Base-by-base conservation (phyloP, 2,888 invertebrate genomes). In the Horisme vitalbata region DNA sequence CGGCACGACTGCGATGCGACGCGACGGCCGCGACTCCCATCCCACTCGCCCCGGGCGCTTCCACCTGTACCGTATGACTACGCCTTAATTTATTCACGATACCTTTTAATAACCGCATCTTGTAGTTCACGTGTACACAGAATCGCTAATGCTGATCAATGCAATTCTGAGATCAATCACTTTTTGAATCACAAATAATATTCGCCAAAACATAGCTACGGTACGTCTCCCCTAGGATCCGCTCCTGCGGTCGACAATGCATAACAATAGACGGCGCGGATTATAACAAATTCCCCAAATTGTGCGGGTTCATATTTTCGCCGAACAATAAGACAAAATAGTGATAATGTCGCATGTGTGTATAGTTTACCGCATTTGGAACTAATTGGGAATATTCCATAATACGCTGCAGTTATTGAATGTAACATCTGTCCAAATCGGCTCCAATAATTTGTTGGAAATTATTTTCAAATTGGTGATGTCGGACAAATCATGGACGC, bases 241-340 rank as follows among this genome's bases (percentile, higher is more conserved):
- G 70, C 79, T 75, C 58, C 65, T 65, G 57, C 55, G 50, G 63
- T 41, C 61, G 63, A 77, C 83, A 80, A 84, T 79, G 73, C 70
- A 77, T 75, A 71, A 87, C 86, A 87, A 87, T 82, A 57, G 68
- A 71, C 68, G 70, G 63, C 69, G 78, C 65, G 87, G 88, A 88
- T 89, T 88, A 86, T 85, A 83, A 78, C 84, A 78, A 83, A 86
- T 84, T 85, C 85, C 83, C 85, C 70, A 84, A 86, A 88, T 84
- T 81, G 81, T 88, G 83, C 84, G 83, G 87, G 83, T 87, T 83
- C 83, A 87, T 86, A 86, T 83, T 84, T 80, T 72, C 68, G 69
- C 62, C 59, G 64, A 83, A 89, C 86, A 88, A 88, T 87, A 82
- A 83, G 82, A 83, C 83, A 81, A 83, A 83, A 83, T 84, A 81